Base-by-base conservation (phyloP, 2,113 vertebrate genomes). In the Leptodactylus fuscus region DNA sequence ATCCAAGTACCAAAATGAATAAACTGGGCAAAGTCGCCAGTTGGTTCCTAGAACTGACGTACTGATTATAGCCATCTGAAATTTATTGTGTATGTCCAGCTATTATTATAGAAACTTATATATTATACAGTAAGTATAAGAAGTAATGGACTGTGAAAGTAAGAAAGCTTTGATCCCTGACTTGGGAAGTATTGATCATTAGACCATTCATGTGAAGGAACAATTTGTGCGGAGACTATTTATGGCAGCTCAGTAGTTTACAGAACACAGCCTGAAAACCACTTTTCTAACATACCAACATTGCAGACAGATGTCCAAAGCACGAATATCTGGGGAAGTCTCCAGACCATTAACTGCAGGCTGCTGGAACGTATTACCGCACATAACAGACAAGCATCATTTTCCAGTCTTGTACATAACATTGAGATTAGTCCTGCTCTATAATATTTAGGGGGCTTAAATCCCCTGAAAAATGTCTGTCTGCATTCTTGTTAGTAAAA, bases 191-290 rank as follows among this genome's bases (percentile, higher is more conserved):
- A 53, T 8, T 3, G 29, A 78, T 32, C 10, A 55, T 20, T 5
- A n/a, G 32, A 51, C 55, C n/a, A 55, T 55, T 15, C 10, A 15
- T 55, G 8, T 36, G 75, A 34, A 36, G 29, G 75, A 55, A 78
- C 49, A 78, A 10, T 38, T 38, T 78, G 49, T 38, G 24, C 75
- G 36, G 20, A 78, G 29, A 36, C 55, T 46, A 62, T 29, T 80
- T 29, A 10, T 80, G 53, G 77, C 36, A 79, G 18, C 9, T 38
- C 9, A 41, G 22, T 34, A 24, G 6, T 58, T 58, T 36, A 15
- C 3, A 41, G 53, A 80, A 49, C 15, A 20, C 55, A 62, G 77
- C 53, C 22, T 62, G 36, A 80, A 62, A 58, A 80, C 4, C 55
- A 62, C 78, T 74, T 74, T 46, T 46, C 11, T 46, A 44, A 41